Base-by-base conservation (phyloP, 2,888 invertebrate genomes). In the Trachelus iudaicus region DNA sequence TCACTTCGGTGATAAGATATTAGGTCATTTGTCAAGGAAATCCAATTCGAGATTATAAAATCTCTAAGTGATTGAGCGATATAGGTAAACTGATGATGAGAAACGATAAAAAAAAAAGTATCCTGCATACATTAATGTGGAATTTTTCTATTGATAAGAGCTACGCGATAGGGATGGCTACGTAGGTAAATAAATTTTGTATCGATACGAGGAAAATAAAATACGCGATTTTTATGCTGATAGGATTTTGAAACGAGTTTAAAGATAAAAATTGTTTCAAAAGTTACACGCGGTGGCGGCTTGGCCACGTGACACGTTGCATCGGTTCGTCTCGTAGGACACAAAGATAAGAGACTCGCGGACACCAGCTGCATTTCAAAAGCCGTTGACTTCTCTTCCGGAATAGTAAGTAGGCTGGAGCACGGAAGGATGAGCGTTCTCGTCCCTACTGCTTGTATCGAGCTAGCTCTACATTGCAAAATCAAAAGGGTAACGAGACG, bases 281-380 rank as follows among this genome's bases (percentile, higher is more conserved):
- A 33, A 30, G 12, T 74, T 12, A 13, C 13, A 74, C 23, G 6
- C 13, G 35, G 74, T 35, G 11, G 15, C 30, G 12, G 74, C 13
- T 35, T 30, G 6, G 35, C 74, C 34, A 34, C 35, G 37, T 30
- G 34, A 12, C 23, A 74, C 35, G 74, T 31, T 15, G 71, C 71
- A 33, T 23, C 13, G 23, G 31, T 71, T 34, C 31, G 9, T 34
- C 33, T 15, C 33, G 71, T 34, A 23, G 34, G 11, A 71, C 71
- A 33, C 33, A 9, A 23, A 23, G 23, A 71, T 71, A 71, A 71
- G 34, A 71, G 56, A 37, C 73, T 69, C 35, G 33, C 75, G 75
- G 69, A 78, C 78, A 76, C 76, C 76, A 78, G 78, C 78, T 76
- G 78, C 78, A 78, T 78, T 75, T 78, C 76, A 76, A 78, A 69